phyloP scores from a whole-genome alignment of 2,888 invertebrate genomes.

The Lamproptera curius region DNA sequence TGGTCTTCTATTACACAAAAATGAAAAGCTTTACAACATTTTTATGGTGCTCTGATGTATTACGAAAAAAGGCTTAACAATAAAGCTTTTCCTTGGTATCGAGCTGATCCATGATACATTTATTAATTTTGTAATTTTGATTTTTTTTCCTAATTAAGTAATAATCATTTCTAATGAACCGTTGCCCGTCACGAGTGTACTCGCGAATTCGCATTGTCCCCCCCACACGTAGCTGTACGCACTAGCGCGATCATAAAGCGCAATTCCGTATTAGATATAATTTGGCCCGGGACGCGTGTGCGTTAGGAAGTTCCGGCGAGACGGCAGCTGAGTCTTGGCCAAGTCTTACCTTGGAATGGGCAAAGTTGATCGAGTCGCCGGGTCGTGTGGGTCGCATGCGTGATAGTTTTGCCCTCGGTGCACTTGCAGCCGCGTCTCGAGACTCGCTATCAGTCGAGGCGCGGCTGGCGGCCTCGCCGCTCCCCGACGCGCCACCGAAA shows the following conservation, averaged over 20 bases:
- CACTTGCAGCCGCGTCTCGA: conserved; percentile 36
- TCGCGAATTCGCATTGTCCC: conserved; percentile 65
- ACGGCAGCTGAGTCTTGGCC: not conserved
- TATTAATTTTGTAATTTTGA: no score
- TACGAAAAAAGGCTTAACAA: no score
- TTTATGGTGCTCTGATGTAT: no score
- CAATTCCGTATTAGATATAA: conserved; percentile 79
- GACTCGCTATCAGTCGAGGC: conserved; percentile 44
- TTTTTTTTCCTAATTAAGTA: conserved; percentile 42
- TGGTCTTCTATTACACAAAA: no score
- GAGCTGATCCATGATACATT: no score
- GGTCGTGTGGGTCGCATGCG: conserved; percentile 45
- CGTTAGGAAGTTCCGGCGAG: conserved; percentile 43
- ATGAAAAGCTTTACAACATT: no score
- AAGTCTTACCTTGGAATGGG: not conserved
- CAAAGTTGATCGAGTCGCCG: conserved; percentile 20
- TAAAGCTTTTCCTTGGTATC: no score
- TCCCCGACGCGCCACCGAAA: conserved; percentile 74
- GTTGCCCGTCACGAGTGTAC: conserved; percentile 53
- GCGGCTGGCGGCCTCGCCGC: conserved; percentile 68
- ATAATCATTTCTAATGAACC: not conserved
- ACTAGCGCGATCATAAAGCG: conserved; percentile 75
- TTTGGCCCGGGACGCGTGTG: conserved; percentile 60
- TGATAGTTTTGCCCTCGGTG: conserved; percentile 41
- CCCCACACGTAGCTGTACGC: conserved; percentile 67